Evolutionary conservation across 2,888 invertebrate genomes (phyloP), one percentile per base, ranked within the genome.

Genomic region (Lasioglossum calceatum): DNA sequence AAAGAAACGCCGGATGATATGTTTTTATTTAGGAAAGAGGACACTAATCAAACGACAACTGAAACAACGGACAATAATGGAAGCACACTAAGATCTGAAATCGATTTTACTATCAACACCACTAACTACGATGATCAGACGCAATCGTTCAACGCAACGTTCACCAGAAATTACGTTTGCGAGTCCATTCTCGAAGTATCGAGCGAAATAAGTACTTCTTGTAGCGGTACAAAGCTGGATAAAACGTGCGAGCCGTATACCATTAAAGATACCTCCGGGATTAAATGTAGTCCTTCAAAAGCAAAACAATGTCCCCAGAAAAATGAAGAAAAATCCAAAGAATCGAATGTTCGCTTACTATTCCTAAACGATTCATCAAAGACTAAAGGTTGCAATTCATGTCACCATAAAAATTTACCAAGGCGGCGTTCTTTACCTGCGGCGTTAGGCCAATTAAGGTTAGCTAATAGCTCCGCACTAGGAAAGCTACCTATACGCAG

Each of bases 341-440:
- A 85, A 16, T n/a, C 82, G 10, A 87, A 89, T 76, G 78, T 88
- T 71, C 79, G 89, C 47, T 79, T 91, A n/a, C 82, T 93, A 85
- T 78, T 91, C 64, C 84, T 90, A 32, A 89, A 82, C 12, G 90
- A 90, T 27, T 81, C 86, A 47, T 19, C 39, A 4, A 87, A 79
- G n/a, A 72, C 81, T 10, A 91, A 86, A 47, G 87, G 82, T 47
- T 93, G 92, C 76, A 88, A 87, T 16, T 90, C 90, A 14, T 93
- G 93, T 79, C 81, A 88, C 42, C 88, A 86, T 70, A 92, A 70
- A 32, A 83, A 78, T 77, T 81, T 92, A 8, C 83, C 91, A 7
- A 92, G 94, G 58, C 88, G 94, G 85, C 91, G 92, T 85, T 94
- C 94, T 23, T 86, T 94, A 12, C 94, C 94, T 1, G 91, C 92